Percentiles rank a stretch among this genome's conserved stretches.
Evolutionary conservation across 2,797 vertebrate genomes (phyloP).

Genomic region (Gastrophryne carolinensis): DNA sequence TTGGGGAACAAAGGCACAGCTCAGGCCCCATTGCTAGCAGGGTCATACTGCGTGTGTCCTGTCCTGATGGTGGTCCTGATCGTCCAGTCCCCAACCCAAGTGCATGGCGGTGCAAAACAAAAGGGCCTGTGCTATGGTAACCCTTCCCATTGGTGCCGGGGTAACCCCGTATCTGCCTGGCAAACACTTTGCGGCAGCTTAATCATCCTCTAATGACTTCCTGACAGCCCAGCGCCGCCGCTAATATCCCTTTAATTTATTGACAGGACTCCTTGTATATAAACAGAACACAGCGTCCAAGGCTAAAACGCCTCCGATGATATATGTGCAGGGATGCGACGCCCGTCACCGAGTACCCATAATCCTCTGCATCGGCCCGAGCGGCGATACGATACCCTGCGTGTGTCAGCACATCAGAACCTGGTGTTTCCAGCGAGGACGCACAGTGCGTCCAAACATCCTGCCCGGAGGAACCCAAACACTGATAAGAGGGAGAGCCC

Average conservation of each 20-base stretch:
- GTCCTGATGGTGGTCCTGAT: too few species aligned
- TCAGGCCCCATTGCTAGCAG: too few species aligned
- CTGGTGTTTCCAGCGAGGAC: neutral
- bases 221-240: neutral
- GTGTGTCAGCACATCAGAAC: neutral
- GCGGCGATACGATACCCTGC: neutral
- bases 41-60: too few species aligned
- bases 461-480: slow-evolving; percentile 25
- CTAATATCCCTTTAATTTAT: neutral
- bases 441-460: slow-evolving; percentile 14
- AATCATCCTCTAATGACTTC: neutral
- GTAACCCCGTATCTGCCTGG: too few species aligned
- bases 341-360: slow-evolving; percentile 2
- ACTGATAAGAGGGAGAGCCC: slow-evolving; percentile 1
- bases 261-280: neutral
- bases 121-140: too few species aligned
- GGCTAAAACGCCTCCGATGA: neutral
- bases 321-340: neutral
- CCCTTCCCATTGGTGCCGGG: too few species aligned
- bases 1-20: too few species aligned
- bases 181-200: too few species aligned
- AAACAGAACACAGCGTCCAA: slow-evolving; percentile 30
- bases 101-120: too few species aligned
- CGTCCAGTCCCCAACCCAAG: too few species aligned
- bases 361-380: slow-evolving; percentile 1